These are phyloP conservation scores for Glyptemys insculpta DNA, from an alignment of 2,797 vertebrate species.

Conservation along the genomic window DNA sequence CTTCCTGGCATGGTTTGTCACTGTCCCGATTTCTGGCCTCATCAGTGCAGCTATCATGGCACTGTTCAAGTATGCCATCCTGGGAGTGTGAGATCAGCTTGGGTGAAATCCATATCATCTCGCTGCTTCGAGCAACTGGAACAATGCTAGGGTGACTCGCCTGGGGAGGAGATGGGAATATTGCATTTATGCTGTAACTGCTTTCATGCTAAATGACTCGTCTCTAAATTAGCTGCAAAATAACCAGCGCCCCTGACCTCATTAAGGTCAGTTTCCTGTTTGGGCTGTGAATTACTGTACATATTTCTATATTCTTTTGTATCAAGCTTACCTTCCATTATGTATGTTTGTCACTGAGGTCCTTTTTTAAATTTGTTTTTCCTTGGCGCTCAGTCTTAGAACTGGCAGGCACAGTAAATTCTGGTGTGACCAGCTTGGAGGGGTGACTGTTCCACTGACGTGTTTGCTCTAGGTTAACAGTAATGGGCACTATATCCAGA, in stretches of 20 bases:
- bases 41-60: conserved; percentile 97
- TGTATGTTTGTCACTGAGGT: conserved; percentile 67
- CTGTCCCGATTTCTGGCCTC: conserved; percentile 93
- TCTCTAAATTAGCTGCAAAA: conserved; percentile 69
- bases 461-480: conserved; percentile 67
- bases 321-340: conserved; percentile 62
- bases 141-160: neutral
- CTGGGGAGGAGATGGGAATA: neutral
- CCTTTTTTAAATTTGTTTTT: neutral
- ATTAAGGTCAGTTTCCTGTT: neutral
- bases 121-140: neutral
- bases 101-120: neutral
- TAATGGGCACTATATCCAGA: conserved; percentile 5
- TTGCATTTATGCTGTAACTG: conserved; percentile 48
- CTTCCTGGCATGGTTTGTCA: conserved; percentile 98
- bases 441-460: neutral
- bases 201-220: conserved; percentile 70
- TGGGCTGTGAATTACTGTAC: conserved; percentile 72
- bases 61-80: conserved; percentile 86
- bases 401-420: neutral
- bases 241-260: conserved; percentile 40
- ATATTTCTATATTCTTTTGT: conserved; percentile 68
- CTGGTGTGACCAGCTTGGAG: neutral
- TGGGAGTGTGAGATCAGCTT: conserved; percentile 24
- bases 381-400: neutral